Evolutionary conservation across 2,888 invertebrate species (phyloP).

Genomic region (Melitaea athalia): DNA sequence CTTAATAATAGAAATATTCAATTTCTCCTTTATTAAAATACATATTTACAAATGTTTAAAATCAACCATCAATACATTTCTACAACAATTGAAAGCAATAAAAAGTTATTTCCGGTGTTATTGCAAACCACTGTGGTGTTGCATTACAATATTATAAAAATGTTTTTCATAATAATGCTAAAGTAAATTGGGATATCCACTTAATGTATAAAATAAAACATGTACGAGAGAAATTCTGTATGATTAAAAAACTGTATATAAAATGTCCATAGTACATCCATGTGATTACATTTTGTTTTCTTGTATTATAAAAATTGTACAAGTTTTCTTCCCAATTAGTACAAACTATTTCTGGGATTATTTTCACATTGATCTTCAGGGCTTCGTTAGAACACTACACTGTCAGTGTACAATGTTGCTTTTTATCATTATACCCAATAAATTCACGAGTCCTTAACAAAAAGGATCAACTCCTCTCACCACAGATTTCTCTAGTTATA

Average conservation of each 20-base stretch:
- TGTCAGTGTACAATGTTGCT: slow-evolving; percentile 62
- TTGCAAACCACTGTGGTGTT: slow-evolving; percentile 16
- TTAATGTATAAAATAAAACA: slow-evolving; percentile 49
- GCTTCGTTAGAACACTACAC: slow-evolving; percentile 62
- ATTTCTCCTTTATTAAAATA: slow-evolving; percentile 62
- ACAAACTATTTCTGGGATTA: slow-evolving; percentile 48
- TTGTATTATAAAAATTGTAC: slow-evolving; percentile 74
- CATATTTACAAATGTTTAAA: slow-evolving; percentile 67
- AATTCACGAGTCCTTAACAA: slow-evolving; percentile 70
- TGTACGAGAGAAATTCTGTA: slow-evolving; percentile 78
- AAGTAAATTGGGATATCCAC: slow-evolving; percentile 28
- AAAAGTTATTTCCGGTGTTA: slow-evolving; percentile 30
- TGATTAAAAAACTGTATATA: slow-evolving; percentile 77
- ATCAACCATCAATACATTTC: slow-evolving; percentile 63
- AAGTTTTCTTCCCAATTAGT: slow-evolving; percentile 58
- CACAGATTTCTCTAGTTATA: slow-evolving; percentile 80
- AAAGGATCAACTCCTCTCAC: slow-evolving; percentile 80
- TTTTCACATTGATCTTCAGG: slow-evolving; percentile 59
- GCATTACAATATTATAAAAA: slow-evolving; percentile 18
- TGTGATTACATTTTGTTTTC: slow-evolving; percentile 67
- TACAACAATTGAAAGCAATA: slow-evolving; percentile 42
- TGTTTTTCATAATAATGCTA: slow-evolving; percentile 26
- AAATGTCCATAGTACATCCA: slow-evolving; percentile 71
- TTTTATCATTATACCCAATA: slow-evolving; percentile 53
- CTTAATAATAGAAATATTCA: slow-evolving; percentile 72